Percentiles rank a stretch among this genome's conserved stretches.
Evolutionary conservation across 2,113 vertebrate species (phyloP).

Genomic region (Microtus ochrogaster): DNA sequence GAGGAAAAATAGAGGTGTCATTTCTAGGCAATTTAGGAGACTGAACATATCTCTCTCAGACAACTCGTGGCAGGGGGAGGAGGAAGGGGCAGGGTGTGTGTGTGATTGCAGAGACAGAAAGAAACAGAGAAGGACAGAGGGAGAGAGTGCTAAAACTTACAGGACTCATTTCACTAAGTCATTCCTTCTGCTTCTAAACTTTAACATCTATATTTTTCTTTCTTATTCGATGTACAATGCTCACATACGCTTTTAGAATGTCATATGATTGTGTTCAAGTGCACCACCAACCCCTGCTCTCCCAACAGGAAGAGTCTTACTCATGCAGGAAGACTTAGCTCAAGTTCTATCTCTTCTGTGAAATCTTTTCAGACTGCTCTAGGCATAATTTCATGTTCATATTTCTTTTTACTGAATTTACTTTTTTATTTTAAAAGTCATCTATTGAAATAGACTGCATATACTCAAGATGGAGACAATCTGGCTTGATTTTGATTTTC

Average conservation of each 20-base stretch:
- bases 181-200: conserved; percentile 44
- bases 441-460: neutral
- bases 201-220: conserved; percentile 56
- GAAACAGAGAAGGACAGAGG: neutral
- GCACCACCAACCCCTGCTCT: neutral
- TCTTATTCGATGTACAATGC: neutral
- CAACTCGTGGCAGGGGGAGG: neutral
- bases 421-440: neutral
- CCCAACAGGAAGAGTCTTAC: neutral
- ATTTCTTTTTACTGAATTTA: conserved; percentile 37
- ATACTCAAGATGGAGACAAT: neutral
- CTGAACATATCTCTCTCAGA: neutral
- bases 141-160: neutral
- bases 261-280: neutral
- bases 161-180: neutral
- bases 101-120: neutral
- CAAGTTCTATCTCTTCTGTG: neutral
- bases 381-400: neutral
- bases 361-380: neutral
- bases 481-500: neutral
- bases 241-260: conserved; percentile 16
- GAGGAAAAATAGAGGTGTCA: conserved; percentile 49
- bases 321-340: neutral
- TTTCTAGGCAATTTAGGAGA: conserved; percentile 62
- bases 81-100: neutral